A percentile compares a stretch with the other conserved stretches of the same genome.
These are phyloP conservation scores for Patella depressa DNA, from an alignment of 2,888 invertebrate species.

Conservation along the genomic window DNA sequence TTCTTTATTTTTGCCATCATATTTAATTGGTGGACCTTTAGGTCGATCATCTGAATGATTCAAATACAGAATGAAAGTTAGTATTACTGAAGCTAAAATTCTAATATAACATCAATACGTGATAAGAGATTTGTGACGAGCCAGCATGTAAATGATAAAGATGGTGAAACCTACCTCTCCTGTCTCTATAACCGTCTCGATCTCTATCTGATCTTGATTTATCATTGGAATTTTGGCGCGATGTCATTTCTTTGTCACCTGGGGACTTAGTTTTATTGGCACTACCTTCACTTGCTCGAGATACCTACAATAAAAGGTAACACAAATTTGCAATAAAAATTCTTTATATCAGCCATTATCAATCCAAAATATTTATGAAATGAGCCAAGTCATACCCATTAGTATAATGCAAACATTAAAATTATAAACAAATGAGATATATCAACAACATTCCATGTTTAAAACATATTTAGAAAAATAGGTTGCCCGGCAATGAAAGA, in stretches of 20 bases:
- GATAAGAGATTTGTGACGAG: too few species aligned
- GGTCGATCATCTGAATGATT: slow-evolving; percentile 17
- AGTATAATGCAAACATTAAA: too few species aligned
- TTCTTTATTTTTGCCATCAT: slow-evolving; percentile 29
- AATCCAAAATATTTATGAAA: too few species aligned
- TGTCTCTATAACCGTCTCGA: neutral
- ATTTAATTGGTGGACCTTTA: slow-evolving; percentile 23
- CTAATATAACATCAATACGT: too few species aligned
- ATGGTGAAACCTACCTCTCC: neutral
- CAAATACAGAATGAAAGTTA: neutral
- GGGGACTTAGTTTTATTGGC: slow-evolving; percentile 16
- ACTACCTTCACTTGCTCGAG: slow-evolving; percentile 8
- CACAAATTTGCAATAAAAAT: too few species aligned
- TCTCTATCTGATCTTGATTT: neutral
- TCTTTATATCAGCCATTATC: too few species aligned
- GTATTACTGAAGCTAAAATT: too few species aligned
- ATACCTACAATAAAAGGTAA: too few species aligned
- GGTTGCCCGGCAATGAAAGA: too few species aligned
- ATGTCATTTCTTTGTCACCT: neutral
- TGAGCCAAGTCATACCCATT: slow-evolving; percentile 13
- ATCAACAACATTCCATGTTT: too few species aligned
- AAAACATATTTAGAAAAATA: too few species aligned
- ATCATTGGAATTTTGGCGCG: neutral
- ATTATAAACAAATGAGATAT: too few species aligned
- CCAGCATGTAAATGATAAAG: neutral